Evolutionary conservation across 2,888 invertebrate genomes (phyloP).

Genomic region (Villa cingulata): DNA sequence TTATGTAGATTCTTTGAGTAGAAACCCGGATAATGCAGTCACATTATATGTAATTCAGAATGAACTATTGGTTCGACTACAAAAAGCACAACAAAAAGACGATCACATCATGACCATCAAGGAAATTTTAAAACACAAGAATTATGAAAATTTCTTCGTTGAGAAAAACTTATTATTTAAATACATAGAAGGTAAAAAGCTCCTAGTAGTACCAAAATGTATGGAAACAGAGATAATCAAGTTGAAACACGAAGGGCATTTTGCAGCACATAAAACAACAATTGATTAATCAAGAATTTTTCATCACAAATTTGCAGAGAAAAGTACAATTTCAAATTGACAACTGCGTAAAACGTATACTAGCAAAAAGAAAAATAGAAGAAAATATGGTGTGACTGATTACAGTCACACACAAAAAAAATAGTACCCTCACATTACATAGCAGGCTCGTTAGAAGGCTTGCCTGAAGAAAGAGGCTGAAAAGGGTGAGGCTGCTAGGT

Average conservation of each 20-base stretch:
- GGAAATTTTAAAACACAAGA: constrained; percentile 1
- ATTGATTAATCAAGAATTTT: constrained; percentile 13
- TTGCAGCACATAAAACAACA: constrained; percentile 12
- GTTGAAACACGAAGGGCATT: constrained; percentile 5
- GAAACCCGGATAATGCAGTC: too few species aligned
- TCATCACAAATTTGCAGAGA: constrained; percentile 14
- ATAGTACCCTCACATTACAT: too few species aligned
- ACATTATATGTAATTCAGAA: too few species aligned
- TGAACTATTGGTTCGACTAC: too few species aligned
- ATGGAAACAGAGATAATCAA: constrained; percentile 7
- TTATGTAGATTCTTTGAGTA: too few species aligned
- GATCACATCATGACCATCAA: neutral
- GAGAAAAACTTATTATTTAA: neutral
- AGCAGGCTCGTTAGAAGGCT: too few species aligned
- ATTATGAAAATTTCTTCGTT: neutral
- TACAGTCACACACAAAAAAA: too few species aligned
- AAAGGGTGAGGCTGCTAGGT: too few species aligned
- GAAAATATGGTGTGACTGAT: too few species aligned
- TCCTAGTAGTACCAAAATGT: constrained; percentile 1
- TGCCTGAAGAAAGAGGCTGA: too few species aligned
- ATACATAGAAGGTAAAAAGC: neutral
- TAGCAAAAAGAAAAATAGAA: constrained; percentile 21
- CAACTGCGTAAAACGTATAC: constrained; percentile 6
- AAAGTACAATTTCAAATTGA: constrained; percentile 12
- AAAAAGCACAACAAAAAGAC: constrained; percentile 1